A percentile compares a stretch with the other conserved stretches of the same genome.
phyloP scores from a whole-genome alignment of 2,888 invertebrate species.

The Tachina fera region DNA sequence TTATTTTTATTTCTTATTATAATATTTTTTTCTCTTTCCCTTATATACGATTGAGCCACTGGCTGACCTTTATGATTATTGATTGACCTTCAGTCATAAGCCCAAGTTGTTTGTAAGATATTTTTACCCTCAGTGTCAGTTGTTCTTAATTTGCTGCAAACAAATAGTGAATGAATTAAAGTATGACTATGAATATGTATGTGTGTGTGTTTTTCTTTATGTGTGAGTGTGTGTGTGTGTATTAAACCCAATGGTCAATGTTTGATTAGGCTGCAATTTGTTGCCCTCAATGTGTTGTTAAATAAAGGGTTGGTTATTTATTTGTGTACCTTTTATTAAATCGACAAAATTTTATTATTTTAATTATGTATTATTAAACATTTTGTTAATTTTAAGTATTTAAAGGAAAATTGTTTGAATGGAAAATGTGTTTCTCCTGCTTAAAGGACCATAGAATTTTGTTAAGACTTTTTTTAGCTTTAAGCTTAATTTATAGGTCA shows the following conservation, averaged over 20 bases:
- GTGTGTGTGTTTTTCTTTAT: not conserved
- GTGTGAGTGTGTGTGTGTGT: slow-evolving; percentile 6
- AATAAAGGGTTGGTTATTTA: slow-evolving; percentile 57
- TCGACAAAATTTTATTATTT: not conserved
- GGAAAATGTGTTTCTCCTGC: too few relatives aligned
- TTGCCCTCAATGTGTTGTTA: slow-evolving; percentile 48
- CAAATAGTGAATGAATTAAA: not conserved
- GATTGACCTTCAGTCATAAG: slow-evolving; percentile 63
- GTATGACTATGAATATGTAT: not conserved
- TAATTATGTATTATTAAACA: not conserved
- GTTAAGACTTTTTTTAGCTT: too few relatives aligned
- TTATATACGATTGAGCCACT: slow-evolving; percentile 13
- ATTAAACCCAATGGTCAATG: slow-evolving; percentile 43
- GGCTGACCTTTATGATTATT: slow-evolving; percentile 67
- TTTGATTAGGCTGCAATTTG: slow-evolving; percentile 60
- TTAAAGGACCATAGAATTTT: too few relatives aligned
- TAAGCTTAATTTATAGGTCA: too few relatives aligned
- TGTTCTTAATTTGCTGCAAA: not conserved
- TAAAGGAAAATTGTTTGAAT: too few relatives aligned
- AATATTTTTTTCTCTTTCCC: not conserved
- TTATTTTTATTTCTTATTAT: too few relatives aligned
- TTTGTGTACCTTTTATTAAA: not conserved
- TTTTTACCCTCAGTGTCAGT: not conserved
- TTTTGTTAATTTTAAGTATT: not conserved
- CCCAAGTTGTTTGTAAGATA: not conserved